These are phyloP conservation scores for Parauchenoglanis ngamensis DNA, from an alignment of 2,797 vertebrate genomes.

Conservation along the genomic window DNA sequence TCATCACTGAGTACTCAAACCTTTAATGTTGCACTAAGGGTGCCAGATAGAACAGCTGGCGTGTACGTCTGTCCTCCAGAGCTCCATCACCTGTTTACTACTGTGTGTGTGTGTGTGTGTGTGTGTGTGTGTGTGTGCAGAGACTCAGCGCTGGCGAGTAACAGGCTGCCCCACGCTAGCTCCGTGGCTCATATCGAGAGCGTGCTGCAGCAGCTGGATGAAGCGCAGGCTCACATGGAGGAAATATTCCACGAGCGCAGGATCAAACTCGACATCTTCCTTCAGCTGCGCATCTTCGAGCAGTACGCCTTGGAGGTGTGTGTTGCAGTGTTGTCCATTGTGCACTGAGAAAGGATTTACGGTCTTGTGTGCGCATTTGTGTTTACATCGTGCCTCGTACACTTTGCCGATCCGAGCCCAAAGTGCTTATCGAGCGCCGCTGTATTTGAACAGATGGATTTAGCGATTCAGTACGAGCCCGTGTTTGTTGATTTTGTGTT, in stretches of 20 bases:
- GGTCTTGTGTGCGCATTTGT: background rate
- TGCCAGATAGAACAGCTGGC: constrained; percentile 14
- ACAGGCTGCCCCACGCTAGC: constrained; percentile 90
- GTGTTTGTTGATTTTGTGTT: constrained; percentile 25
- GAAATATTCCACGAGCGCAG: constrained; percentile 95
- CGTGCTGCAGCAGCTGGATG: constrained; percentile 94
- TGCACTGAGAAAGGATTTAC: background rate
- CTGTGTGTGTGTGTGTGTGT: constrained; percentile 29
- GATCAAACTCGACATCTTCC: constrained; percentile 92
- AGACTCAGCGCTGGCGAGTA: constrained; percentile 84
- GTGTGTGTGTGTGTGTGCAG: constrained; percentile 69
- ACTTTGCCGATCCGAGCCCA: constrained; percentile 11
- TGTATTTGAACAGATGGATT: constrained; percentile 49
- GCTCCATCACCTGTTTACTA: background rate
- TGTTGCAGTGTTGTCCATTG: background rate
- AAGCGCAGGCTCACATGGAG: constrained; percentile 95
- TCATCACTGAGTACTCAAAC: constrained; percentile 7
- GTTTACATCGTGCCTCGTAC: background rate
- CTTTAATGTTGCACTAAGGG: background rate
- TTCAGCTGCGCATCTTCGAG: constrained; percentile 95
- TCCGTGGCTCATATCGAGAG: constrained; percentile 95
- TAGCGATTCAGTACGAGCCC: background rate
- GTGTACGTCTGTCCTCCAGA: constrained; percentile 8
- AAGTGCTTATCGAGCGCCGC: constrained; percentile 23
- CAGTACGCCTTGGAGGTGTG: constrained; percentile 85